phyloP scores from a whole-genome alignment of 2,113 vertebrate species.

The Brachyistius frenatus region DNA sequence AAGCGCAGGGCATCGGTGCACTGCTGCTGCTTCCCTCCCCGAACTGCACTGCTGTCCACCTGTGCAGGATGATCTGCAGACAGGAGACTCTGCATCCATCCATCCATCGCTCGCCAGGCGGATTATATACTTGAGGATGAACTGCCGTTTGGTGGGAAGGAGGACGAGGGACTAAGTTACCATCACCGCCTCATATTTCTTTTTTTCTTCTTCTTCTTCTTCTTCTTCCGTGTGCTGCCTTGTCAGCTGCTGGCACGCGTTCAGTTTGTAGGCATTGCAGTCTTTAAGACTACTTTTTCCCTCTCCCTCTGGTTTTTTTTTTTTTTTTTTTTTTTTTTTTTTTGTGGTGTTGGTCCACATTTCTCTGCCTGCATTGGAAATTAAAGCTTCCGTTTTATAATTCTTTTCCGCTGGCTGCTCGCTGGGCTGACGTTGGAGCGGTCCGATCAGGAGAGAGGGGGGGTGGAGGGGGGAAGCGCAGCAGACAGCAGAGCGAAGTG shows the following conservation, averaged over 20 bases:
- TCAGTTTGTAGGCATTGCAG: constrained; percentile 44
- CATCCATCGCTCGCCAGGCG: constrained; percentile 34
- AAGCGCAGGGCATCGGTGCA: constrained; percentile 60
- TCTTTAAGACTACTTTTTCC: constrained; percentile 50
- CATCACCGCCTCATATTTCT: constrained; percentile 18
- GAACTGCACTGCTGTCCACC: constrained; percentile 68
- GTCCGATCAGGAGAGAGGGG: constrained; percentile 9
- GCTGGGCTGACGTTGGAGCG: not conserved
- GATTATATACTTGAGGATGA: constrained; percentile 58
- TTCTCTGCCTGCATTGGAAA: not conserved
- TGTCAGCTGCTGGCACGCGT: constrained; percentile 32
- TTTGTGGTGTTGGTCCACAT: constrained; percentile 14
- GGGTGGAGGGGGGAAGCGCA: not conserved
- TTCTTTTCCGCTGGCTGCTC: not conserved
- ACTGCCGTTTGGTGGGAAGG: constrained; percentile 36
- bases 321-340: constrained; percentile 1
- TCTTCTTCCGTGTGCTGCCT: constrained; percentile 7
- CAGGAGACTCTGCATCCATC: constrained; percentile 21
- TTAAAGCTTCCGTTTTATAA: too few species aligned
- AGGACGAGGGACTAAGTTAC: constrained; percentile 58
- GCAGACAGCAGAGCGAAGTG: constrained; percentile 31
- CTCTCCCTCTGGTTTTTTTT: constrained; percentile 11
- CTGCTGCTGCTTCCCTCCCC: constrained; percentile 42
- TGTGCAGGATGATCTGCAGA: constrained; percentile 63
- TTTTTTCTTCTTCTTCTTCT: not conserved